A percentile compares a stretch with the other conserved stretches of the same genome.
Evolutionary conservation across 2,888 invertebrate species (phyloP).

Genomic region (Sipunculus nudus): DNA sequence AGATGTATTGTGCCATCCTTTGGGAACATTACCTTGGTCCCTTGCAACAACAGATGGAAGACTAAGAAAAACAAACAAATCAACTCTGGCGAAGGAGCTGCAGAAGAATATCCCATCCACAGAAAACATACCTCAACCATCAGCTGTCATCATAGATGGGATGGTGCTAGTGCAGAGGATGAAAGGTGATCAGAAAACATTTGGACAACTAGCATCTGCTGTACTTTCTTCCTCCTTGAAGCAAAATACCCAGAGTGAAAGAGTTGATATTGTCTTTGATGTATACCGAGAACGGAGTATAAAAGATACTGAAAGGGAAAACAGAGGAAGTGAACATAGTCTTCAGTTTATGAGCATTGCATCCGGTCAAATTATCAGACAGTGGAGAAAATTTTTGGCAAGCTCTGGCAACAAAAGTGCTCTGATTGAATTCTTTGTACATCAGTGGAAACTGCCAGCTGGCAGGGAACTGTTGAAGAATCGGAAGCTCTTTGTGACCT

Average conservation of each 20-base stretch:
- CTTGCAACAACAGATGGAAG: slow-evolving; percentile 26
- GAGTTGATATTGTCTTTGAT: slow-evolving; percentile 34
- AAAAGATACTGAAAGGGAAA: too few species aligned
- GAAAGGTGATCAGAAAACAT: slow-evolving; percentile 25
- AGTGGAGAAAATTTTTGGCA: slow-evolving; percentile 18
- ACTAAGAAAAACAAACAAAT: slow-evolving; percentile 33
- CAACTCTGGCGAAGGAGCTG: slow-evolving; percentile 6
- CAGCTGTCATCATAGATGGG: slow-evolving; percentile 29
- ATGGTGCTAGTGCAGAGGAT: slow-evolving; percentile 30
- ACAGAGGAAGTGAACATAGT: too few species aligned
- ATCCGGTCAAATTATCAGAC: slow-evolving; percentile 20
- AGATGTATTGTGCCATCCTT: slow-evolving; percentile 31
- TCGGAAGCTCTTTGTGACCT: slow-evolving; percentile 30
- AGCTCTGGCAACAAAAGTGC: slow-evolving; percentile 9
- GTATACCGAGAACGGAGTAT: slow-evolving; percentile 24
- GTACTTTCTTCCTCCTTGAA: slow-evolving; percentile 14
- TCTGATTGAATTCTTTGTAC: slow-evolving; percentile 23
- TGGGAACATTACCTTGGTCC: slow-evolving; percentile 33
- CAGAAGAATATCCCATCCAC: slow-evolving; percentile 23
- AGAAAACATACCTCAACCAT: slow-evolving; percentile 15
- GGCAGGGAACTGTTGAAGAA: slow-evolving; percentile 18
- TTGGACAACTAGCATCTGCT: slow-evolving; percentile 19
- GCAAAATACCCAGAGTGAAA: slow-evolving; percentile 10
- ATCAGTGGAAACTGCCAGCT: slow-evolving; percentile 20
- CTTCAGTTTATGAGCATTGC: slow-evolving; percentile 17